Base-by-base conservation (phyloP, 2,888 invertebrate genomes). In the Torymus aiolomorphi region DNA sequence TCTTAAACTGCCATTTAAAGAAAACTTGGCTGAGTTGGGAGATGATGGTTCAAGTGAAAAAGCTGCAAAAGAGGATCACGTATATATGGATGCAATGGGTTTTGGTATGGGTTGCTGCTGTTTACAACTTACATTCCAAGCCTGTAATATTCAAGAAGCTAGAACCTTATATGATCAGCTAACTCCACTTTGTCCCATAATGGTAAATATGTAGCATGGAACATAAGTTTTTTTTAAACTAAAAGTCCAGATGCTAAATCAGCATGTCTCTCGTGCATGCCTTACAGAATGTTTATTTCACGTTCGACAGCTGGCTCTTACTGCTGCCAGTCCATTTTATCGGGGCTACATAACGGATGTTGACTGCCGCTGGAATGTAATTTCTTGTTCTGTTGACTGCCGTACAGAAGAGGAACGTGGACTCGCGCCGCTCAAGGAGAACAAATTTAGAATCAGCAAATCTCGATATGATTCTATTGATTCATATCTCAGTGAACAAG, bases 101-200 rank as follows among this genome's bases (percentile, higher is more conserved):
- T 99, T 99, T 90, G 99, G 98, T 76, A 99, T 99, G 99, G 99
- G 99, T 51, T 98, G 98, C 90, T 98, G 97, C 87, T 99, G 98
- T 89, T 92, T 99, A 57, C 99, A 99, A 91, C 93, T 98, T 76
- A 98, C 97, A 69, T 99, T 99, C 92, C 96, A 97, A 91, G 98
- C 99, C 0, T 97, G 97, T 90, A 98, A 98, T 90, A 97, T 99
- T 83, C 94, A 94, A 63, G 99, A 99, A 92, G 99, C 99, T 4
- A 93, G 98, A 83, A 96, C 96, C 56, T 92, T 99, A 0, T 99
- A 99, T 89, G 99, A 99, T 91, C 99, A 99, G 90, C 93, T 99
- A 51, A 96, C 98, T 13, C 98, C 98, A 0, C 92, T 99, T 8
- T 99, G 99, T 87, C 99, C 99, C 0, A 97, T 99, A 82, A 95